Base-by-base conservation (phyloP, 2,113 vertebrate species). In the Donacobius atricapilla region DNA sequence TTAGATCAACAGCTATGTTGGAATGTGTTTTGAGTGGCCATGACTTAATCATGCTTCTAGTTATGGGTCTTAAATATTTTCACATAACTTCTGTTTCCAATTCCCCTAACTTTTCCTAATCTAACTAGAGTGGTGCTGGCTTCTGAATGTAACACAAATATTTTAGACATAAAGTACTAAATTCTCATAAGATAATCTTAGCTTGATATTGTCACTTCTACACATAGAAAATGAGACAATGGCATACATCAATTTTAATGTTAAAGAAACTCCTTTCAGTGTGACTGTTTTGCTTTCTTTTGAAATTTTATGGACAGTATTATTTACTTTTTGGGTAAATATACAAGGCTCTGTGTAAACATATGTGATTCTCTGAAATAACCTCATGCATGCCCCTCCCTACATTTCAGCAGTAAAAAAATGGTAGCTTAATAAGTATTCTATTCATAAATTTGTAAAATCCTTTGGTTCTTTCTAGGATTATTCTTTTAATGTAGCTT, bases 341-440 rank as follows among this genome's bases (percentile, higher is more conserved):
- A 76, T 11, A 28, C 4, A 57, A 39, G 5, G 11, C 81, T 92
- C 20, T 58, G 24, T 70, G 30, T 37, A 56, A 83, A 56, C 30
- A 24, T 30, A 28, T 13, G 31, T 31, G 28, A n/a, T 84, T 91
- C 35, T 85, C 39, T 77, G 33, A 35, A 81, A 78, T 45, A 81
- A 78, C 53, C 15, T 25, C 11, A 37, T n/a, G 24, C 44, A 39
- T 60, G 27, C 4, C 20, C 3, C 23, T 84, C 47, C 23, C 22
- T 82, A 45, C 5, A 16, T 78, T 95, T 91, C 51, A 91, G 21
- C 19, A 48, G n/a, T 58, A 87, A 71, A 66, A 83, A 66, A 87
- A 64, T 35, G 13, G 53, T 81, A 64, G 35, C 28, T 60, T 78
- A 84, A 11, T 44, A 58, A 7, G 19, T 63, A 79, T 42, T 75